phyloP scores from a whole-genome alignment of 2,113 vertebrate genomes.

The Daphoenositta chrysoptera region DNA sequence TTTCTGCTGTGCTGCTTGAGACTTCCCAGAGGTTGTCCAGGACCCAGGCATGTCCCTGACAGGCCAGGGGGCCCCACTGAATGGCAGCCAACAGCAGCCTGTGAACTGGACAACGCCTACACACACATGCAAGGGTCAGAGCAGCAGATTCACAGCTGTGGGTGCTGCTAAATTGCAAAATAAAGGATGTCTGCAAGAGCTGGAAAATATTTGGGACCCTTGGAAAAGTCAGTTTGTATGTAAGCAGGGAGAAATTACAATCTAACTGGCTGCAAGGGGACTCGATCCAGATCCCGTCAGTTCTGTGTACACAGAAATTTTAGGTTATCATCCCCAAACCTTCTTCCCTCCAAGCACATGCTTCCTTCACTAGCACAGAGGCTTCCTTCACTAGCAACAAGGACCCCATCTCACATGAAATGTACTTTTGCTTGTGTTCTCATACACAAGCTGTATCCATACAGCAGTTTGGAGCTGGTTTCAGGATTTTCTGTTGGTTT shows the following conservation, averaged over 20 bases:
- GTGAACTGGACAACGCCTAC: not conserved
- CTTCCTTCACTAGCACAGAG: not conserved
- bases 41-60: rapidly evolving
- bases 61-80: not conserved
- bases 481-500: not conserved
- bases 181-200: not conserved
- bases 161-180: not conserved
- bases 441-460: not conserved
- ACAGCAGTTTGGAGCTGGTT: not conserved
- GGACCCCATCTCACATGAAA: not conserved
- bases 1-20: not conserved
- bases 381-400: not conserved
- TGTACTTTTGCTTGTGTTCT: not conserved
- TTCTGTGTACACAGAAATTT: not conserved
- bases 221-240: not conserved
- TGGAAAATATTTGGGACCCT: not conserved
- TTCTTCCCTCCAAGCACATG: not conserved
- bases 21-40: not conserved
- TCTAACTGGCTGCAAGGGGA: not conserved
- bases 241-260: not conserved
- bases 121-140: not conserved
- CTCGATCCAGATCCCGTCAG: not conserved
- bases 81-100: not conserved
- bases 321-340: not conserved
- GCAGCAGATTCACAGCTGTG: not conserved